Percentiles rank a stretch among this genome's conserved stretches.
Conservation (phyloP, 1,140 invertebrate genomes). For the Aporrectodea caliginosa region DNA sequence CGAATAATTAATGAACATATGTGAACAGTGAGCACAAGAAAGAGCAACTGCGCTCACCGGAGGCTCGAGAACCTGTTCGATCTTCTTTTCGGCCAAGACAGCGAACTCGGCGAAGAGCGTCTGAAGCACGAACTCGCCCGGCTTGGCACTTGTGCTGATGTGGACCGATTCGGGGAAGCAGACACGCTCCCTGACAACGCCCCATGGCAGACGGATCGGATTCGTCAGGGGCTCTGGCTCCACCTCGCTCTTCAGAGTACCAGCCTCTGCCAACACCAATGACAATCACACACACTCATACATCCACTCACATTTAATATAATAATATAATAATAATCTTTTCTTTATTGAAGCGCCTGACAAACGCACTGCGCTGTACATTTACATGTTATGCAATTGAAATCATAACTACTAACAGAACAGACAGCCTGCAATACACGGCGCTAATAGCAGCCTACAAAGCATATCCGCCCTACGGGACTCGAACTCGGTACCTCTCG, state of each 20-base stretch:
- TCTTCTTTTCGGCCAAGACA: constrained; percentile 85
- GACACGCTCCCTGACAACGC: constrained; percentile 34
- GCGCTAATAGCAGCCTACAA: too few relatives aligned
- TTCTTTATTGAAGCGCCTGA: too few relatives aligned
- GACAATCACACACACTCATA: too few relatives aligned
- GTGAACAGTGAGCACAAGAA: background rate
- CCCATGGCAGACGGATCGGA: constrained; percentile 38
- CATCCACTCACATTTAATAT: too few relatives aligned
- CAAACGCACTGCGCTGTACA: too few relatives aligned
- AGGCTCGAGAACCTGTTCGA: constrained; percentile 89
- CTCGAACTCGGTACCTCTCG: too few relatives aligned
- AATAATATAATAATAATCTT: too few relatives aligned
- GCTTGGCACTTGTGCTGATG: constrained; percentile 20
- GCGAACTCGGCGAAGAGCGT: constrained; percentile 92
- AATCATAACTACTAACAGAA: too few relatives aligned
- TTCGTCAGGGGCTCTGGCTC: constrained; percentile 10
- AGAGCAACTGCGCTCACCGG: constrained; percentile 60
- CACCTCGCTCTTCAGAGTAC: background rate
- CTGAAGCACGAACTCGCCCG: constrained; percentile 85
- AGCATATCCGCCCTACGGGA: too few relatives aligned
- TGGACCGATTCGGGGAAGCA: constrained; percentile 29
- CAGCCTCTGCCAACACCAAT: background rate
- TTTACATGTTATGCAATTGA: too few relatives aligned
- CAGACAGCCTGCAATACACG: too few relatives aligned
- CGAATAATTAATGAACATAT: too few relatives aligned